Conservation (phyloP, 1,140 invertebrate genomes). For the Mactra quadrangularis region DNA sequence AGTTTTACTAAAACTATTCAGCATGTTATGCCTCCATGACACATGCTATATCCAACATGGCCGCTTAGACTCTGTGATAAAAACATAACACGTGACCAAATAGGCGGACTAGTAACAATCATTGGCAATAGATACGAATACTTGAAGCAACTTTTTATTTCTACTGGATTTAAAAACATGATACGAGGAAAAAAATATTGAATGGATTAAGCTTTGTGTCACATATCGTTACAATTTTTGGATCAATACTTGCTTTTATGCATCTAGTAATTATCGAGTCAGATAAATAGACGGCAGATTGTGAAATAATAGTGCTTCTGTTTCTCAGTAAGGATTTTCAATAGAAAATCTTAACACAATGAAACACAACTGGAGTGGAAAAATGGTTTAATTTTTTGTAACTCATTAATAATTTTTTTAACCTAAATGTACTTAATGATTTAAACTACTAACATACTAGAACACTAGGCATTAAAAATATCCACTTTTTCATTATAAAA, state of each 20-base stretch:
- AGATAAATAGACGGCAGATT: not conserved
- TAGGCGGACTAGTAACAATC: slow-evolving; percentile 44
- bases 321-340: no score
- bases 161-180: not conserved
- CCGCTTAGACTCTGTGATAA: slow-evolving; percentile 47
- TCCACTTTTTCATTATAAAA: no score
- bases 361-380: no score
- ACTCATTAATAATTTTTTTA: no score
- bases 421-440: no score
- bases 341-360: no score
- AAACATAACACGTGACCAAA: slow-evolving; percentile 52
- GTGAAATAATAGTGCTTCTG: no score
- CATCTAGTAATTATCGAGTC: not conserved
- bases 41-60: slow-evolving; percentile 60
- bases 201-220: not conserved
- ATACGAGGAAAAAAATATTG: no score
- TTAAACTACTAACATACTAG: no score
- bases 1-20: slow-evolving; percentile 36
- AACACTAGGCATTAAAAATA: no score
- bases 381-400: no score
- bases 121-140: slow-evolving; percentile 26
- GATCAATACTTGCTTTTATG: not conserved
- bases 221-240: not conserved
- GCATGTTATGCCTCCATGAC: slow-evolving; percentile 25
- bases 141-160: slow-evolving; percentile 28